Evolutionary conservation across 2,888 invertebrate genomes (phyloP).

Genomic region (Schizaphis graminum): DNA sequence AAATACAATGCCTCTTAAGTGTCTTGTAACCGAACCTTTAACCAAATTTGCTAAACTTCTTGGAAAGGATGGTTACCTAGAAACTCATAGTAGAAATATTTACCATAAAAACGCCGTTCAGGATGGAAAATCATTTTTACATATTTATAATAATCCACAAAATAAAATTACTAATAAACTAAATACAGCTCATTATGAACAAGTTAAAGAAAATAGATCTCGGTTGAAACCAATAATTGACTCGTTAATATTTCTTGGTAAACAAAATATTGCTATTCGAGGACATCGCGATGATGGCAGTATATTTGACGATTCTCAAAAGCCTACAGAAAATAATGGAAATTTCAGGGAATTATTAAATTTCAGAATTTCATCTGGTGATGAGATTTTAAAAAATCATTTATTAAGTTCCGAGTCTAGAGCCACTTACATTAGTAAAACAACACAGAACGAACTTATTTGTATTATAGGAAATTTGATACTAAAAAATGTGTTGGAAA

Average conservation of each 20-base stretch:
- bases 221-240: not conserved
- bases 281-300: slow-evolving; percentile 68
- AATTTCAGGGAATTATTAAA: slow-evolving; percentile 68
- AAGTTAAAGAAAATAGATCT: not conserved
- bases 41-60: slow-evolving; percentile 2
- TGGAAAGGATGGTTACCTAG: slow-evolving; percentile 13
- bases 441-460: slow-evolving; percentile 18
- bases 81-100: slow-evolving; percentile 66
- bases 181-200: not conserved
- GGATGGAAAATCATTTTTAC: not conserved
- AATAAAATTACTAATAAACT: not conserved
- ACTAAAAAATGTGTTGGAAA: slow-evolving; percentile 9
- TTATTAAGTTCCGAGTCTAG: slow-evolving; percentile 67
- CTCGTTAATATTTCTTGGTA: slow-evolving; percentile 66
- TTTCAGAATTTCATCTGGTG: slow-evolving; percentile 26
- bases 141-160: not conserved
- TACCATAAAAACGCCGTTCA: not conserved
- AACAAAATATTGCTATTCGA: slow-evolving; percentile 58
- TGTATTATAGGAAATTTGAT: slow-evolving; percentile 11
- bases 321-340: slow-evolving; percentile 66
- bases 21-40: slow-evolving; percentile 25
- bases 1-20: not conserved
- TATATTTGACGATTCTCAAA: slow-evolving; percentile 39
- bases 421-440: slow-evolving; percentile 18
- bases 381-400: slow-evolving; percentile 66